Evolutionary conservation across 1,140 invertebrate genomes (phyloP), one percentile per base, ranked within the genome.

Genomic region (Forficula auricularia): DNA sequence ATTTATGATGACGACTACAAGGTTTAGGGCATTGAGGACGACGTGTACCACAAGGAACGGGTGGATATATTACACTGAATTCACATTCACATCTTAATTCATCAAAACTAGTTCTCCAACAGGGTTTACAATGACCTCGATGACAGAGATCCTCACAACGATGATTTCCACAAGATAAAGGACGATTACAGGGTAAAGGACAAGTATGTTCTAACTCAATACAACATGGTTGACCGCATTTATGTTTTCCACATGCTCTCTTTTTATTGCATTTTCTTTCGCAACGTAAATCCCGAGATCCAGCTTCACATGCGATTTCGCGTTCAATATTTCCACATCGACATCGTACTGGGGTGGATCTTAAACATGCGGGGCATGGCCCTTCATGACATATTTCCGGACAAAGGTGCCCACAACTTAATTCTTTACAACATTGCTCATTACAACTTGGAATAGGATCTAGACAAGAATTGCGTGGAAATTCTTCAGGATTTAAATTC

Each of bases 1-100:
- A 97, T 0, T 70, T 34, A 49, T 94, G 86, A 15, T 61, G 51
- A 31, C 88, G 69, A 0, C 70, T 67, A 60, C 92, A 98, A 0
- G 77, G 76, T 13, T 73, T 65, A 18, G 63, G 63, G 64, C 92
- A 98, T 6, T 67, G 58, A 0, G 91, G 90, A 3, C 75, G 77
- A 45, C 73, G 73, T 0, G 87, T 82, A 2, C 91, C 91, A 59
- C 92, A 98, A 0, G 82, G 73, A 34, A 97, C 74, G 0, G 92
- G 92, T 2, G 92, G 91, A 61, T 80, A 80, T 35, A 86, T 63
- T 14, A 94, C 79, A 43, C 77, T 75, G 0, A 71, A 65, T 1
- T 91, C 91, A 63, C 94, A 98, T 53, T 86, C 79, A 57, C 94
- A 97, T 2, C 75, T 75, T 2, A 96, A 62, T 60, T 97, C 92